Percentiles rank a stretch among this genome's conserved stretches.
These are phyloP conservation scores for Stenotaenia linearis DNA, from an alignment of 2,888 invertebrate genomes.

Conservation along the genomic window DNA sequence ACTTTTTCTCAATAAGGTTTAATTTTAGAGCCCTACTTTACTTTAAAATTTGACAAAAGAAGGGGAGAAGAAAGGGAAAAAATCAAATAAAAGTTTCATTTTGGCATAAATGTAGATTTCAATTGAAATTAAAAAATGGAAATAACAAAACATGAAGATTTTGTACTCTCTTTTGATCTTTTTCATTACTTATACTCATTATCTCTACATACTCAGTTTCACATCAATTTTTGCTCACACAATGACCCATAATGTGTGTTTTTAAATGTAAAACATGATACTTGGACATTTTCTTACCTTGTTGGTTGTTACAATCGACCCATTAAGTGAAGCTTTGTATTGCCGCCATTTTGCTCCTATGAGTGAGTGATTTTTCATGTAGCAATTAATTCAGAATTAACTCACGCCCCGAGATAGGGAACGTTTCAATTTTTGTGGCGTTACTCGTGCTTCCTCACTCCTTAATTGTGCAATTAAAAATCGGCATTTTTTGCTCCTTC, in stretches of 20 bases:
- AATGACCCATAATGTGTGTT: background rate
- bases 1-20: background rate
- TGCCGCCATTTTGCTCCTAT: constrained; percentile 1
- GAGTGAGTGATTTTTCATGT: constrained; percentile 26
- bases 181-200: background rate
- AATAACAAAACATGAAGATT: too few species aligned
- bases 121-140: background rate
- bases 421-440: constrained; percentile 17
- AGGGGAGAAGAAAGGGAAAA: too few species aligned
- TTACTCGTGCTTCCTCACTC: background rate
- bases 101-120: too few species aligned
- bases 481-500: background rate
- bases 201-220: background rate
- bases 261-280: constrained; percentile 5
- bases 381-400: constrained; percentile 26
- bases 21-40: background rate
- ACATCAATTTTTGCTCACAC: background rate
- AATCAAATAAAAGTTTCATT: too few species aligned
- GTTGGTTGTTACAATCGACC: constrained; percentile 7
- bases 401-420: constrained; percentile 21
- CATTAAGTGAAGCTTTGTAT: constrained; percentile 12
- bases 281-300: background rate
- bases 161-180: background rate
- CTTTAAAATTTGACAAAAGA: too few species aligned
- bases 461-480: constrained; percentile 19